Conservation (phyloP, 2,113 vertebrate genomes). For the Hepsetus odoe region DNA sequence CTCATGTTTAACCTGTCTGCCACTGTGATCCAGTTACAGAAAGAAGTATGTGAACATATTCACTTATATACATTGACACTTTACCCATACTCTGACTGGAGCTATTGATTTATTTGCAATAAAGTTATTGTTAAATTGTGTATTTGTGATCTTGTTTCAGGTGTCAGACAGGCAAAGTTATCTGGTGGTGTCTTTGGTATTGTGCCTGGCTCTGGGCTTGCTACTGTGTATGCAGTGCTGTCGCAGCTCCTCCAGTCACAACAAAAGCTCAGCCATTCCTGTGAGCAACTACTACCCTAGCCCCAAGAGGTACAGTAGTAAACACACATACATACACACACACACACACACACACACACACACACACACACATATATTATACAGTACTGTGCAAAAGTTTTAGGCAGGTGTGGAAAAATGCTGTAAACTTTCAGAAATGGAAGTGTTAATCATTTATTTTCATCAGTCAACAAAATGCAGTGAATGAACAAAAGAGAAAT, state of each 20-base stretch:
- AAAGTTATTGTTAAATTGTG: background rate
- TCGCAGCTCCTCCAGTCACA: conserved; percentile 73
- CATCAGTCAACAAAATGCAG: too few relatives aligned
- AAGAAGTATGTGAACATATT: conserved; percentile 77
- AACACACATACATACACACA: background rate
- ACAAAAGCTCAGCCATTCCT: conserved; percentile 77
- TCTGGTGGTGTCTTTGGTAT: conserved; percentile 86
- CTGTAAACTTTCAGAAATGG: too few relatives aligned
- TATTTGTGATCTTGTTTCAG: conserved; percentile 55
- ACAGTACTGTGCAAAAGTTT: too few relatives aligned
- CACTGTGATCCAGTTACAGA: conserved; percentile 83
- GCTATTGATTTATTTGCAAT: background rate
- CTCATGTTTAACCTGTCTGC: conserved; percentile 88
- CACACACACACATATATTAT: too few relatives aligned
- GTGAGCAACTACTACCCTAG: conserved; percentile 94
- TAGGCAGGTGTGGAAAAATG: too few relatives aligned
- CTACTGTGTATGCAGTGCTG: conserved; percentile 91
- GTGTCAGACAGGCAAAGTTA: conserved; percentile 93
- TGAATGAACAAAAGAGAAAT: too few relatives aligned
- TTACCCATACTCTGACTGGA: background rate
- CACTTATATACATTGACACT: background rate
- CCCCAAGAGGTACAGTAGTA: conserved; percentile 84
- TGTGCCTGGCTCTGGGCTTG: conserved; percentile 86
- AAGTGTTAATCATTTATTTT: too few relatives aligned
- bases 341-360: background rate